Percentiles rank a stretch among this genome's conserved stretches.
Conservation (phyloP, 2,888 invertebrate species). For the Lepidocyrtinus sp. region DNA sequence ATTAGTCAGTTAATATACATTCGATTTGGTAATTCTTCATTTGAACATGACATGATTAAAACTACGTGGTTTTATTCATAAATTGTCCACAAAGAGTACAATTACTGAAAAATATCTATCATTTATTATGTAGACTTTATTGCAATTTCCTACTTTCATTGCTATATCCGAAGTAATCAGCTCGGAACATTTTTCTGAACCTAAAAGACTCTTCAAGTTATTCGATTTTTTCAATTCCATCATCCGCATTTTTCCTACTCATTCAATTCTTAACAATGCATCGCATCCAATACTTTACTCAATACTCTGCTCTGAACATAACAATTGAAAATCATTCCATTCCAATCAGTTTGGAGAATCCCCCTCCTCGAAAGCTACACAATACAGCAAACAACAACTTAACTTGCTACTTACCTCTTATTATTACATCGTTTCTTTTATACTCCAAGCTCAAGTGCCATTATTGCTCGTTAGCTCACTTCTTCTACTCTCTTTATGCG, state of each 20-base stretch:
- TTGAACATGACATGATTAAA: no score
- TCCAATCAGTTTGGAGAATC: constrained; percentile 22
- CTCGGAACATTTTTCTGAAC: no score
- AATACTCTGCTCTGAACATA: constrained; percentile 11
- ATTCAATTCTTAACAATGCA: constrained; percentile 13
- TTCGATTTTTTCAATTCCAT: no score
- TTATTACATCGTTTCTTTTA: constrained; percentile 10
- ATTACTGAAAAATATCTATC: no score
- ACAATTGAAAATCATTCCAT: constrained; percentile 46
- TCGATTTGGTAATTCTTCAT: no score
- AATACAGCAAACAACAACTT: background rate
- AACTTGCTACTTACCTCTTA: background rate
- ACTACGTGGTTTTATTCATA: no score
- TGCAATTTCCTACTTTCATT: no score
- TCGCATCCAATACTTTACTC: background rate
- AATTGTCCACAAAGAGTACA: no score
- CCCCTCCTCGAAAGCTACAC: constrained; percentile 33
- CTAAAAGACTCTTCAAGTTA: no score
- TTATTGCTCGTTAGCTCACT: constrained; percentile 38
- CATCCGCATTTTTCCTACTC: constrained; percentile 5
- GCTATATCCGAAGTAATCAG: no score
- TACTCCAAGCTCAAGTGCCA: constrained; percentile 32
- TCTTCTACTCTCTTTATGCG: constrained; percentile 25
- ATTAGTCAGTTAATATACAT: no score
- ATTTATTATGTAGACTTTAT: no score